Evolutionary conservation across 2,888 invertebrate species (phyloP), one percentile per base, ranked within the genome.

Genomic region (Nymphalis c-album): DNA sequence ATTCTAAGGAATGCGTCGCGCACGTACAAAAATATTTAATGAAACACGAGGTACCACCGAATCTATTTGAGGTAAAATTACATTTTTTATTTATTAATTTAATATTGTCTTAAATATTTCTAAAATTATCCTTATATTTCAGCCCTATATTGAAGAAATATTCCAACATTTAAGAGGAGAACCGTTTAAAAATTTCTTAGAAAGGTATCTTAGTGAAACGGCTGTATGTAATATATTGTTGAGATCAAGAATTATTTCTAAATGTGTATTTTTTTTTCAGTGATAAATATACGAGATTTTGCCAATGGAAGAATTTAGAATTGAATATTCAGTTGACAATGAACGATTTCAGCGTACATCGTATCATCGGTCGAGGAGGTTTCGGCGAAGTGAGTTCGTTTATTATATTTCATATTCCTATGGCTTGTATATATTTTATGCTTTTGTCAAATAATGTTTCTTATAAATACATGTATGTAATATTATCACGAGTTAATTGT

Each of bases 271-370:
- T 40, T 40, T 40, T 40, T 95, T 95, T 68, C 93, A 99, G 99
- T 94, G 99, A 99, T 86, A 99, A 99, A 94, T 99, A 98, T 93
- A 99, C 99, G 80, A 95, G 99, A 84, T 99, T 99, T 94, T 99
- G 99, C 92, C 99, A 99, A 93, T 99, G 99, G 99, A 99, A 99
- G 94, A 99, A 99, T 93, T 95, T 99, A 94, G 99, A 99, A 94
- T 94, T 99, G 89, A 99, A 99, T 94, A 99, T 99, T 88, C 98
- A 98, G 96, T 94, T 99, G 90, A 98, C 99, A 80, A 99, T 99
- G 99, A 99, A 99, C 94, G 99, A 99, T 95, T 99, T 99, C 94
- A 99, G 98, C 91, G 99, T 99, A 77, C 99, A 99, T 93, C 96
- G 99, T 85, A 99, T 99, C 85, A 99, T 99, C 82, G 99, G 99